Conservation (phyloP, 1,140 invertebrate species). For the Lamellibrachia luymesi region DNA sequence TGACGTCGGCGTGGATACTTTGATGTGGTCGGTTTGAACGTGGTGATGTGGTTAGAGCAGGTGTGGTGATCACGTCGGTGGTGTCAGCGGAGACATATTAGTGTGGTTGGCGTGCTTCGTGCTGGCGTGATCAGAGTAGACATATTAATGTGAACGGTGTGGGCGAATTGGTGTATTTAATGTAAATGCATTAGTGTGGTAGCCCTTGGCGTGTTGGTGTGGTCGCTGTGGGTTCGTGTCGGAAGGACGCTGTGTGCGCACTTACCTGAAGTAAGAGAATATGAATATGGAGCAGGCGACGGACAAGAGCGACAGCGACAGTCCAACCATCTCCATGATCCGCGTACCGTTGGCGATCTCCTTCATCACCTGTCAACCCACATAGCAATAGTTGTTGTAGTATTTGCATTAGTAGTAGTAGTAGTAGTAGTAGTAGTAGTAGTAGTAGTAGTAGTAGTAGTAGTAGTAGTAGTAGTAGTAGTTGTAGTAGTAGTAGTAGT, state of each 20-base stretch:
- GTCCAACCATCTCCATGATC: constrained; percentile 77
- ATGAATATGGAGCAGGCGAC: constrained; percentile 75
- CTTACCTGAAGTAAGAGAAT: constrained; percentile 78
- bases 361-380: constrained; percentile 61
- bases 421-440: neutral
- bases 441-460: neutral
- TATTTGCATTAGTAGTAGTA: neutral
- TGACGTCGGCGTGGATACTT: too few relatives aligned
- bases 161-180: too few relatives aligned
- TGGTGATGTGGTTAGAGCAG: too few relatives aligned
- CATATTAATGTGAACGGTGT: too few relatives aligned
- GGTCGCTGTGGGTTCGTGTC: neutral
- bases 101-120: too few relatives aligned
- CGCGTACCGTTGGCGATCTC: constrained; percentile 74
- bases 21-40: too few relatives aligned
- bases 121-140: too few relatives aligned
- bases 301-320: constrained; percentile 75
- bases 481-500: neutral
- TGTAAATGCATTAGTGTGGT: too few relatives aligned
- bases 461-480: neutral
- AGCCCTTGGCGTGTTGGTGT: too few relatives aligned
- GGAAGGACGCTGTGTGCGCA: constrained; percentile 7
- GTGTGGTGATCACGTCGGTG: too few relatives aligned
- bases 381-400: neutral
- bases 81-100: too few relatives aligned